Conservation (phyloP, 2,797 vertebrate species). For the Cossypha dichroa region DNA sequence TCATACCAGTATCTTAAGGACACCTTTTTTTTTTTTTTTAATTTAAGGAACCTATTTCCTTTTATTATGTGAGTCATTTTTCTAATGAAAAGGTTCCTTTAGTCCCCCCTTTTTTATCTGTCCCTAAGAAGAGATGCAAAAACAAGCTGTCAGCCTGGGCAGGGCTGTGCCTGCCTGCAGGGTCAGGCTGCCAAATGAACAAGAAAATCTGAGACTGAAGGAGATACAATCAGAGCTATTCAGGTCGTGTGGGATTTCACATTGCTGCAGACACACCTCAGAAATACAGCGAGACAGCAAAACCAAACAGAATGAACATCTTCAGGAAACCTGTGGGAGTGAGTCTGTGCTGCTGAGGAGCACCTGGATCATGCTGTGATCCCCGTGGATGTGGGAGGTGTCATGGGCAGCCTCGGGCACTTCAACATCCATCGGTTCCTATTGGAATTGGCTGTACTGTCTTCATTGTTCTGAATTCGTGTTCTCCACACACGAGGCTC, state of each 20-base stretch:
- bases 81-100: not conserved
- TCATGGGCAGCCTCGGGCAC: not conserved
- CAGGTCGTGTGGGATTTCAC: not conserved
- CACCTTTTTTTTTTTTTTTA: not conserved
- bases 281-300: not conserved
- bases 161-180: not conserved
- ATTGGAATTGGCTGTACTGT: fast-evolving
- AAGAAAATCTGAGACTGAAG: not conserved
- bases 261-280: not conserved
- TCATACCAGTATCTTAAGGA: not conserved
- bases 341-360: not conserved
- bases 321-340: not conserved
- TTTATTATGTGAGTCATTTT: not conserved
- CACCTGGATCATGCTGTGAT: not conserved
- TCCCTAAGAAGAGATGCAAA: not conserved
- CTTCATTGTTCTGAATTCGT: not conserved
- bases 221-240: not conserved
- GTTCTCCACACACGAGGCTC: not conserved
- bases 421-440: fast-evolving
- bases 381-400: not conserved
- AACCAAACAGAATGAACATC: not conserved
- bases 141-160: not conserved
- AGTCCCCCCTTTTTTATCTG: not conserved
- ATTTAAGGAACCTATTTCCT: not conserved
- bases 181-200: not conserved